Evolutionary conservation across 2,888 invertebrate genomes (phyloP), one percentile per base, ranked within the genome.

Genomic region (Diaperis boleti): DNA sequence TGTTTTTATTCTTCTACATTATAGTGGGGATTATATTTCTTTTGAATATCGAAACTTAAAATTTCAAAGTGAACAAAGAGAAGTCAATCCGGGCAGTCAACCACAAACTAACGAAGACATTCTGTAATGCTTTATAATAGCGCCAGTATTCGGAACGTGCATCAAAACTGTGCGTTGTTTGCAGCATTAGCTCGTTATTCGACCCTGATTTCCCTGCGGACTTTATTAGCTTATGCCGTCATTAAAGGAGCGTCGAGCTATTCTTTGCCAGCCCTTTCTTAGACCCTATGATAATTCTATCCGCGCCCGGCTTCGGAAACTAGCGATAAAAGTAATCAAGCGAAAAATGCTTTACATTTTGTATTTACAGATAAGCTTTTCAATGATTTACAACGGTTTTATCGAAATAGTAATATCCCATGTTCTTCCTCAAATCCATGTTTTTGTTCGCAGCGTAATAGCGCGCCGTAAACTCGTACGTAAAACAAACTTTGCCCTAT

Each of bases 101-200:
- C 29, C 18, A 8, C 44, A 45, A 13, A 18, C 18, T 26, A 6
- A 26, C 26, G n/a, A 26, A 41, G 18, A 18, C 31, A 37, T 33
- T 26, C 13, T 42, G 22, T 42, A 44, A 35, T 57, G 29, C 42
- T 45, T 44, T 60, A 42, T 52, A 52, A 44, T 50, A 29, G 44
- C 18, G 42, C 33, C 49, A 41, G 39, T 52, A 50, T 60, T 60
- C 33, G 60, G 42, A 44, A 50, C 59, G 59, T 49, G 59, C 41
- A 50, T 42, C 50, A 57, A 57, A 57, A 63, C 44, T 63, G 57
- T 57, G 50, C 49, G 55, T 50, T 57, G 62, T 57, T 62, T 62
- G 55, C 62, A 50, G 57, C 55, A 62, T 62, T 62, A 55, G 50
- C 63, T 63, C 54, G 62, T 62, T 62, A 62, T 62, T 52, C 49